phyloP scores from a whole-genome alignment of 1,140 invertebrate species.

The Ridgeia piscesae region DNA sequence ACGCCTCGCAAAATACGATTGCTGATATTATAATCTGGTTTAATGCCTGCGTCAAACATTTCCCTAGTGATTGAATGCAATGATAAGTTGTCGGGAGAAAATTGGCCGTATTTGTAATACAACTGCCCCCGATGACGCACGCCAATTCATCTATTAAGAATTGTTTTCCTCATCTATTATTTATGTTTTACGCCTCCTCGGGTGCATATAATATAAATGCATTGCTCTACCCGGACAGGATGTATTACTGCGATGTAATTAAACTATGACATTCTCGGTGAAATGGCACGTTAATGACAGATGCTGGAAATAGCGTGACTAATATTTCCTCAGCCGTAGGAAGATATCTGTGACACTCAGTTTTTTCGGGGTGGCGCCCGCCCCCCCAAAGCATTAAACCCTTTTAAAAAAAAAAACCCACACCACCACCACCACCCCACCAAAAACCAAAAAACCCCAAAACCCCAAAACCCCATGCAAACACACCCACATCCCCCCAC shows the following conservation, averaged over 20 bases:
- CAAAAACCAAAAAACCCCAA: no score
- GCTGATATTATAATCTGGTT: neutral
- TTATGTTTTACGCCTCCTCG: neutral
- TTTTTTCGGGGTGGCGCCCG: no score
- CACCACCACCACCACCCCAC: no score
- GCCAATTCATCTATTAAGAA: neutral
- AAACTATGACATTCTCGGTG: neutral
- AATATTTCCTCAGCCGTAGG: neutral
- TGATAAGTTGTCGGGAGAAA: neutral
- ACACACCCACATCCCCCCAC: no score
- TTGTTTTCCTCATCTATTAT: neutral
- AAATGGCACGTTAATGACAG: neutral
- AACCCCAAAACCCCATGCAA: no score
- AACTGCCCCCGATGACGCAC: neutral
- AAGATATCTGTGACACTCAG: neutral
- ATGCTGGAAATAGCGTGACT: neutral
- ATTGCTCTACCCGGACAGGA: neutral
- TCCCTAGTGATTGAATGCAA: neutral
- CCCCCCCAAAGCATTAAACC: no score
- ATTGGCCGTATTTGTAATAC: neutral
- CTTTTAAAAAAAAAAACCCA: no score
- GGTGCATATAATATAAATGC: neutral
- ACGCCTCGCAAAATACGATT: no score
- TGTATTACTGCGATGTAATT: neutral
- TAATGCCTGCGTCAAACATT: neutral